Evolutionary conservation across 2,888 invertebrate genomes (phyloP).

Genomic region (Netelia fuscicornis): DNA sequence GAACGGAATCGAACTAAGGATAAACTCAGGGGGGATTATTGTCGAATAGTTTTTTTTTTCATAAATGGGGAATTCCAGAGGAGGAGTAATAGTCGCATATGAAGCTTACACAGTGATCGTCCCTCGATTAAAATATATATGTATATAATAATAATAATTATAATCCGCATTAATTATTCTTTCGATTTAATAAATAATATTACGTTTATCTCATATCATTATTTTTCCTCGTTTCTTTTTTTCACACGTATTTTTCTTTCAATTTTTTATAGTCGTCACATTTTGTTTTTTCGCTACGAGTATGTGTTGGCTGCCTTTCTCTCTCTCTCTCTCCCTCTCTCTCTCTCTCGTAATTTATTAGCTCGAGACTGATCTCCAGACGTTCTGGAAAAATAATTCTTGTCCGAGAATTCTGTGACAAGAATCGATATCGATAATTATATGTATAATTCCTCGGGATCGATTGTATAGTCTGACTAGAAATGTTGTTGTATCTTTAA

Average conservation of each 20-base stretch:
- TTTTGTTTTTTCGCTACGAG: constrained; percentile 31
- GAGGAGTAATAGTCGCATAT: constrained; percentile 34
- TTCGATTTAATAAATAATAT: constrained; percentile 34
- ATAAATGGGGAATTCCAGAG: constrained; percentile 3
- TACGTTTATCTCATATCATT: constrained; percentile 22
- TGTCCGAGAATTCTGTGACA: not conserved
- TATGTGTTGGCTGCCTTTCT: not conserved
- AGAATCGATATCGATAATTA: not conserved
- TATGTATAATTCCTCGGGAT: not conserved
- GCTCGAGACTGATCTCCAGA: not conserved
- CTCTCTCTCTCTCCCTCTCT: not conserved
- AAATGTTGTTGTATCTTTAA: constrained; percentile 2
- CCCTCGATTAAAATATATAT: constrained; percentile 73
- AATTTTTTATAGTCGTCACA: constrained; percentile 8
- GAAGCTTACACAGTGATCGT: constrained; percentile 53
- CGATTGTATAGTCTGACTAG: constrained; percentile 36
- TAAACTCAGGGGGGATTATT: constrained; percentile 43
- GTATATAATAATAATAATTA: constrained; percentile 64
- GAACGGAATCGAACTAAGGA: constrained; percentile 51
- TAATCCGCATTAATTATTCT: constrained; percentile 54
- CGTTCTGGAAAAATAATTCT: constrained; percentile 44
- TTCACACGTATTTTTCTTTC: constrained; percentile 15
- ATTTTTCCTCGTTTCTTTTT: not conserved
- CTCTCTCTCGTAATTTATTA: not conserved
- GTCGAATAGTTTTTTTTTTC: constrained; percentile 23